A percentile compares a stretch with the other conserved stretches of the same genome.
Evolutionary conservation across 2,888 invertebrate species (phyloP).

Genomic region (Cephus pulcher): DNA sequence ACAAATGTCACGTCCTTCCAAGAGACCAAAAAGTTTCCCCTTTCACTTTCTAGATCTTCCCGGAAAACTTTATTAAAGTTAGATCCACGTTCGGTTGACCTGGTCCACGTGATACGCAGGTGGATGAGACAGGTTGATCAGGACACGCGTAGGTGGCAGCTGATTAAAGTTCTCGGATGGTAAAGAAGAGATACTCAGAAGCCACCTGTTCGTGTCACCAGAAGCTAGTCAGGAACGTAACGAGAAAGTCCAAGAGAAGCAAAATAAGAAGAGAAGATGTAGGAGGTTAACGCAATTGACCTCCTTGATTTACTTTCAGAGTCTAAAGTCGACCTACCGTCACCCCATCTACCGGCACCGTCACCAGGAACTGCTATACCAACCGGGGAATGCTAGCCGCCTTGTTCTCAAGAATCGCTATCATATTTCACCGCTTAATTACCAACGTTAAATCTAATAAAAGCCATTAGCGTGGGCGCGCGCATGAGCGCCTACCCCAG

Average conservation of each 20-base stretch:
- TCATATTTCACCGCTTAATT: conserved; percentile 7
- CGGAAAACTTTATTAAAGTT: background rate
- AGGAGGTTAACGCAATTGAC: conserved; percentile 1
- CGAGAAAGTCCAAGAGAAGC: background rate
- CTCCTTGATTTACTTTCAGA: background rate
- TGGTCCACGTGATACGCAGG: background rate
- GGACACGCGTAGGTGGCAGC: background rate
- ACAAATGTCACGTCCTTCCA: background rate
- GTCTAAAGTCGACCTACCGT: background rate
- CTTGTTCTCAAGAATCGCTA: background rate
- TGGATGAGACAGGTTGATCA: background rate
- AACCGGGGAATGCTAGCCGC: background rate
- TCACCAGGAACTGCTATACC: background rate
- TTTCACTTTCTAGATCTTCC: background rate
- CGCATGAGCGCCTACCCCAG: background rate
- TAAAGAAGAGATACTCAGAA: background rate
- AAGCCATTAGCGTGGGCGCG: conserved; percentile 1
- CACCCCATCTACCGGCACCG: background rate
- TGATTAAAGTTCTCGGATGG: background rate
- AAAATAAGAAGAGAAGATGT: background rate
- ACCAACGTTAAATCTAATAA: conserved; percentile 4
- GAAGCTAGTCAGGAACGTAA: no score
- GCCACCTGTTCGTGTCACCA: background rate
- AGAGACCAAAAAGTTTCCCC: background rate
- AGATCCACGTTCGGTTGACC: background rate